phyloP scores from a whole-genome alignment of 2,888 invertebrate genomes.

The Drosophila multiciliata region DNA sequence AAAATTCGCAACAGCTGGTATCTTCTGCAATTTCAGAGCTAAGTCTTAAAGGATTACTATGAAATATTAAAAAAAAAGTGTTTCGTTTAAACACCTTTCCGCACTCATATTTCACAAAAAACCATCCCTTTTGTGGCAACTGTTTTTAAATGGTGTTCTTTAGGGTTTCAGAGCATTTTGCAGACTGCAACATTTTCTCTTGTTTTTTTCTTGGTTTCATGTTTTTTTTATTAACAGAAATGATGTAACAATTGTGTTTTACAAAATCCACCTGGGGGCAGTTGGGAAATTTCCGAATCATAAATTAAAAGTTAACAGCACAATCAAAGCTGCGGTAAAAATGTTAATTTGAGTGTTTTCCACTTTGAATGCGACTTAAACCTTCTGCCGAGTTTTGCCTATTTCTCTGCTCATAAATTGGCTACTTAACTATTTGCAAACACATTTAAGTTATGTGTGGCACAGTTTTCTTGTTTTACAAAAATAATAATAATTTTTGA shows the following conservation, averaged over 20 bases:
- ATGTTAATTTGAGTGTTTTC: neutral
- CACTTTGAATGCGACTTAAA: constrained; percentile 4
- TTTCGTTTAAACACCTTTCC: too few species aligned
- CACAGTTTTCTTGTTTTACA: constrained; percentile 25
- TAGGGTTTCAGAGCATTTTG: neutral
- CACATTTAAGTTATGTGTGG: constrained; percentile 5
- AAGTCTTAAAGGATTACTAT: too few species aligned
- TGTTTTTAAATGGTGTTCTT: neutral
- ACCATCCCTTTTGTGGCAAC: neutral
- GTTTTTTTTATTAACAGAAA: neutral
- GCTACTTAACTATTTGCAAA: constrained; percentile 44
- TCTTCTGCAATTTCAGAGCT: too few species aligned
- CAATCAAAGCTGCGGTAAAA: neutral
- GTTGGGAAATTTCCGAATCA: neutral
- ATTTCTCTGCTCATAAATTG: constrained; percentile 42
- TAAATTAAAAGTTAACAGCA: neutral
- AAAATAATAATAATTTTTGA: constrained; percentile 11
- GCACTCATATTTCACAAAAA: too few species aligned
- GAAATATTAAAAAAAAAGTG: too few species aligned
- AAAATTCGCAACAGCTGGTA: too few species aligned
- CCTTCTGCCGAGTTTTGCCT: constrained; percentile 2
- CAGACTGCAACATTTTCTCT: neutral
- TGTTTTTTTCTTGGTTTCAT: neutral
- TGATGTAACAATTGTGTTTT: neutral
- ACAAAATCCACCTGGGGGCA: neutral